A percentile compares a stretch with the other conserved stretches of the same genome.
These are phyloP conservation scores for Enteromius afrohamiltoni DNA, from an alignment of 2,797 vertebrate species.

Conservation along the genomic window DNA sequence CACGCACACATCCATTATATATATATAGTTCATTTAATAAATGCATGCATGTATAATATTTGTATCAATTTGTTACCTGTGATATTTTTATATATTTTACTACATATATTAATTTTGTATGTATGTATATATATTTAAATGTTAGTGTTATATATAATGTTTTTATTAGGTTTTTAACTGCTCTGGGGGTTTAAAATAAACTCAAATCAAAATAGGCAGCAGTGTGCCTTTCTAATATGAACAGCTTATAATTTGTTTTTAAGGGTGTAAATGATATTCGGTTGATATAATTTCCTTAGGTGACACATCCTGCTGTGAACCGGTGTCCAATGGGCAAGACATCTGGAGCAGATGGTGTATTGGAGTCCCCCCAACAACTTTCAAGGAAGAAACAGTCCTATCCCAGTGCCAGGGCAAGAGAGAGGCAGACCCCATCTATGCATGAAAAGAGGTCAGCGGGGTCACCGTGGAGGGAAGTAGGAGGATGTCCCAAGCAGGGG, in stretches of 20 bases:
- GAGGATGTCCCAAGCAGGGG: constrained; percentile 26
- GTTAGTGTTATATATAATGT: not conserved
- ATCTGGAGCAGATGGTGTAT: constrained; percentile 53
- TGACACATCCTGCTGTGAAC: not conserved
- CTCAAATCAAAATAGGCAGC: not conserved
- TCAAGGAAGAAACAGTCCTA: constrained; percentile 21
- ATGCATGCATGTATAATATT: too few species aligned
- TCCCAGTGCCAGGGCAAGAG: constrained; percentile 17
- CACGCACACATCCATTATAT: too few species aligned
- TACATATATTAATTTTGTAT: too few species aligned
- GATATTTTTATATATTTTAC: too few species aligned
- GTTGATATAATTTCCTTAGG: constrained; percentile 17
- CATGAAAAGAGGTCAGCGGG: constrained; percentile 38
- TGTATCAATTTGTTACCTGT: too few species aligned
- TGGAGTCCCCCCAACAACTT: constrained; percentile 32
- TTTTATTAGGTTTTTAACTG: not conserved
- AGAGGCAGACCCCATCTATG: constrained; percentile 13
- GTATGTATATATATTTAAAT: too few species aligned
- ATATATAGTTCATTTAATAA: too few species aligned
- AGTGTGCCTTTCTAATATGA: not conserved
- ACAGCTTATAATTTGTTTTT: not conserved
- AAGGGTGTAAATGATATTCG: constrained; percentile 27
- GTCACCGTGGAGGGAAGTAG: constrained; percentile 35
- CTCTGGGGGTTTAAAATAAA: not conserved
- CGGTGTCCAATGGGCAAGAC: constrained; percentile 40